Evolutionary conservation across 2,888 invertebrate species (phyloP).

Genomic region (Plusia festucae): DNA sequence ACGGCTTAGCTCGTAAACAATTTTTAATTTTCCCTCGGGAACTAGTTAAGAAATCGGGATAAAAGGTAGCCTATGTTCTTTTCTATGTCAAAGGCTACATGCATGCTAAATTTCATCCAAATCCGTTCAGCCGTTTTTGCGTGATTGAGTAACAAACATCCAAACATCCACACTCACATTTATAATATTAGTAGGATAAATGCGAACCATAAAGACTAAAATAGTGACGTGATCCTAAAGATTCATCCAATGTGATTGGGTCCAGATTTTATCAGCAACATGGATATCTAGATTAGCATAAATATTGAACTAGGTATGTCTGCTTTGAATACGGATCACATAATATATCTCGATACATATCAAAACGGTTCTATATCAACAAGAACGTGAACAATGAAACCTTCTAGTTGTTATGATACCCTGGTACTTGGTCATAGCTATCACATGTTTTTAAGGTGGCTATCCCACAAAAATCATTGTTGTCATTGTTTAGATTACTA

Average conservation of each 20-base stretch:
- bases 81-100: no score
- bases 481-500: no score
- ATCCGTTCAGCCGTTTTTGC: no score
- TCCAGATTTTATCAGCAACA: constrained; percentile 8
- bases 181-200: no score
- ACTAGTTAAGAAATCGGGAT: no score
- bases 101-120: no score
- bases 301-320: constrained; percentile 15
- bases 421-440: background rate
- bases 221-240: background rate
- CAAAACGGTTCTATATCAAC: background rate
- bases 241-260: background rate
- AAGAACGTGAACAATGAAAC: background rate
- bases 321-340: constrained; percentile 7
- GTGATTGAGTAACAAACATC: no score
- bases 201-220: background rate
- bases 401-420: background rate
- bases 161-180: no score
- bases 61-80: no score
- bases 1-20: no score
- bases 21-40: no score
- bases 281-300: constrained; percentile 20
- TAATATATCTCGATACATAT: background rate
- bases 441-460: background rate
- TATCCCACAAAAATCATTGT: no score